Evolutionary conservation across 1,140 invertebrate genomes (phyloP), one percentile per base, ranked within the genome.

Genomic region (Cataglyphis hispanica): DNA sequence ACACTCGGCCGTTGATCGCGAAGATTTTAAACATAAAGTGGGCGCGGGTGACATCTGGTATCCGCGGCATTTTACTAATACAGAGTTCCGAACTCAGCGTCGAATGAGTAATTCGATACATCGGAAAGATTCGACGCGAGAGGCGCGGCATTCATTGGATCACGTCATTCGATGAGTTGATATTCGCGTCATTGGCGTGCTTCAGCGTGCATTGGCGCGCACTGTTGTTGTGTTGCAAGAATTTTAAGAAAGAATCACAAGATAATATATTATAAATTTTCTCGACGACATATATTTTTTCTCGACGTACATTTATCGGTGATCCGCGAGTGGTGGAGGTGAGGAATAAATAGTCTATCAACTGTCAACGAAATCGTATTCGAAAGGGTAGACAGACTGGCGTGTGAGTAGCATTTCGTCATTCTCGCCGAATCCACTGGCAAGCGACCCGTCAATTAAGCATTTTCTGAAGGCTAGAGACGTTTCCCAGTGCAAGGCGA

Each of bases 401-500:
- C 1, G 37, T 8, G 40, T 13, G 10, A 43, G 25, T 13, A 11
- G 16, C 53, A 34, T 37, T 22, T 22, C 43, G 27, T 50, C 50
- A 34, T 40, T 34, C 4, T 50, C 5, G 11, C 10, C n/a, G 11
- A 25, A 31, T 13, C 25, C 19, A 22, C 27, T 2, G 66, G 5
- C 16, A 11, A 67, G 16, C 31, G 25, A 19, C 22, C 19, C n/a
- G 1, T 40, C 7, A 5, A 5, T 46, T 1, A 8, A 22, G 50
- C 6, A 31, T n/a, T 40, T 25, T 25, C 25, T 31, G 8, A 5
- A 37, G 10, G 3, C 13, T 43, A 43, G 69, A 53, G 53, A 64
- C 86, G 67, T 74, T 77, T 74, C 76, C 61, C 27, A 63, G 86
- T 16, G 19, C 53, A 90, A 83, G 88, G 91, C 90, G 89, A 92